Evolutionary conservation across 2,797 vertebrate genomes (phyloP).

Genomic region (Sparidentex hasta): DNA sequence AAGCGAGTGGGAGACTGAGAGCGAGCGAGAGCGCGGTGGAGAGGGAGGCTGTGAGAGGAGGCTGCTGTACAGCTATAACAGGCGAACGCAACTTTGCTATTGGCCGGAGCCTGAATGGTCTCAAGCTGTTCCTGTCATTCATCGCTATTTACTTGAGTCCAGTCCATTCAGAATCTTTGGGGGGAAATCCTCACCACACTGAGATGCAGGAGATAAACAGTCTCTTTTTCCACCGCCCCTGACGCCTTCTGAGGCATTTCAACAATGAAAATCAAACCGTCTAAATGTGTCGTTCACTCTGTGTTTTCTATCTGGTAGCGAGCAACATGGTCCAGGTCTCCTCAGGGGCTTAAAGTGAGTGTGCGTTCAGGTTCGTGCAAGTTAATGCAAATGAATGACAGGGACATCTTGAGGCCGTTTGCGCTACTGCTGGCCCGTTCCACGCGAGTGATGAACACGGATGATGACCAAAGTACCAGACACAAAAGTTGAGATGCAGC

Average conservation of each 20-base stretch:
- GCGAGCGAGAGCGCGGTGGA: constrained; percentile 50
- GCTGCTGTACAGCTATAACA: constrained; percentile 55
- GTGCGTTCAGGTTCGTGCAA: constrained; percentile 23
- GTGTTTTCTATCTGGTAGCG: background rate
- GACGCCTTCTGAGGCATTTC: background rate
- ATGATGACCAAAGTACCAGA: constrained; percentile 25
- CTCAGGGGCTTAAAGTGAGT: background rate
- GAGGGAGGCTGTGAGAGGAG: constrained; percentile 65
- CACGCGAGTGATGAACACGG: constrained; percentile 1
- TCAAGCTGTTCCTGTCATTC: constrained; percentile 63
- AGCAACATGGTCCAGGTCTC: background rate
- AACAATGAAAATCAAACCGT: constrained; percentile 18
- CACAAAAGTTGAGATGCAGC: constrained; percentile 35
- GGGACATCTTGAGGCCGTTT: constrained; percentile 33
- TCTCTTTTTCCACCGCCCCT: background rate
- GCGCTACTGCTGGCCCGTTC: constrained; percentile 12
- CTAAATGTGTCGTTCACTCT: background rate
- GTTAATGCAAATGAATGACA: constrained; percentile 23
- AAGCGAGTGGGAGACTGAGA: constrained; percentile 71
- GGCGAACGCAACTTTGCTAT: constrained; percentile 46
- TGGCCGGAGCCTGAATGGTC: constrained; percentile 66
- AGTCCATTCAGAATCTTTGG: constrained; percentile 31
- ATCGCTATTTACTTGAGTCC: constrained; percentile 26
- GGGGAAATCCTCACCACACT: background rate
- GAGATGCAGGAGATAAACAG: background rate